Base-by-base conservation (phyloP, 2,797 vertebrate species). In the Falco concolor region DNA sequence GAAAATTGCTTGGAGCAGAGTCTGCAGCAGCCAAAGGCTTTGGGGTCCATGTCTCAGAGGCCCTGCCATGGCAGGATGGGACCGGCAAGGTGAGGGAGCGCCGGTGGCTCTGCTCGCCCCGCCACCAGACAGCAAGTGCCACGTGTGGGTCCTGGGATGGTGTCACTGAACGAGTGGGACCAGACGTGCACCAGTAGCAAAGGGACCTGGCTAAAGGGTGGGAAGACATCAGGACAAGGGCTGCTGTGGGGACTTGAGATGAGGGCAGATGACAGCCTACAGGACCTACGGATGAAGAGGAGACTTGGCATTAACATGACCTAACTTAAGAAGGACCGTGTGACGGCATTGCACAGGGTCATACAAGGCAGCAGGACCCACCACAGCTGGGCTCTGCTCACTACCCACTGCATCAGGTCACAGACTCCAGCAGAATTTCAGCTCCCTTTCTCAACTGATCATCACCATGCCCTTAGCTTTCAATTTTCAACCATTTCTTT, bases 201-300 rank as follows among this genome's bases (percentile, higher is more conserved):
- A 42, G 0, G 5, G 34, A 49, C 27, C 53, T 8, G 22, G 21
- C 13, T 74, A 30, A 49, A 63, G 28, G 50, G 21, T 53, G 79
- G 23, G 67, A 57, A 53, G 52, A n/a, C 17, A 38, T 2, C 0
- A 1, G 50, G 67, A 36, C 22, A 45, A 36, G 0, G n/a, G 54
- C 32, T 20, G 30, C 20, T 54, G 52, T 8, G 32, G 18, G 52
- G 44, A 34, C 50, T 64, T 2, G 3, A 44, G 57, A 25, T 36
- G 52, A 50, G 57, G 27, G 64, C 57, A 85, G 32, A 32, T n/a
- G 75, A 76, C 45, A 70, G 15, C 70, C 34, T 64, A 44, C 12
- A 21, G 49, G 32, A 60, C 17, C 57, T 32, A 36, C 0, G 47
- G 36, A 40, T 65, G 61, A 79, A 68, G 56, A 78, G 42, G 5